Base-by-base conservation (phyloP, 1,140 invertebrate species). In the Patella vulgata region DNA sequence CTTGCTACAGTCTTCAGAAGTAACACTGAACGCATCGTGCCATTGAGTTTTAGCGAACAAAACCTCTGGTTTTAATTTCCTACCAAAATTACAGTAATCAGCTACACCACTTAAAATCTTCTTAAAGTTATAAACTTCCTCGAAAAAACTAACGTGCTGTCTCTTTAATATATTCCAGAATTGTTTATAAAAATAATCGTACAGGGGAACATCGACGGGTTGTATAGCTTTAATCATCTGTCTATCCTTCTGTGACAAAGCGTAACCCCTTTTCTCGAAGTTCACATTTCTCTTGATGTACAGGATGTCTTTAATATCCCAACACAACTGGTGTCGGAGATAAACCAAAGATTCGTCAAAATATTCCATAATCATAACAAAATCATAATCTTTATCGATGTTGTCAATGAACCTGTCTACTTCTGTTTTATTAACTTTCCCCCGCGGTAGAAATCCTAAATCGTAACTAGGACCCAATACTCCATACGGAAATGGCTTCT, bases 281-380 rank as follows among this genome's bases (percentile, higher is more conserved):
- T 27, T 5, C 4, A 43, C 31, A 47, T 71, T 71, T 17, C 44
- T 43, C 36, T 28, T 31, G 17, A 57, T 33, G 46, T 69, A 68
- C 17, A 74, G 25, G 36, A 74, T 68, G 50, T 71, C 70, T 40
- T 65, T 69, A 3, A 65, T 50, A n/a, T 19, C 42, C 87, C 87
- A 88, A 48, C 82, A 84, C 46, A 88, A 80, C 3, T 83, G 57
- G 51, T 86, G 72, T 28, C 73, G 77, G 19, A 88, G 68, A 8
- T 88, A 70, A 39, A 88, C 76, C 27, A 88, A 70, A 5, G 86
- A 87, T 63, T 86, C 85, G 59, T 87, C 83, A 72, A 88, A 85
- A 57, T 84, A 77, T 66, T 88, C 87, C 17, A 85, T 72, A 8
- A 88, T 80, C 84, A 88, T 82, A 21, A 88, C 81, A 17, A 87